phyloP scores from a whole-genome alignment of 1,140 invertebrate genomes.

The Calliphora vicina region DNA sequence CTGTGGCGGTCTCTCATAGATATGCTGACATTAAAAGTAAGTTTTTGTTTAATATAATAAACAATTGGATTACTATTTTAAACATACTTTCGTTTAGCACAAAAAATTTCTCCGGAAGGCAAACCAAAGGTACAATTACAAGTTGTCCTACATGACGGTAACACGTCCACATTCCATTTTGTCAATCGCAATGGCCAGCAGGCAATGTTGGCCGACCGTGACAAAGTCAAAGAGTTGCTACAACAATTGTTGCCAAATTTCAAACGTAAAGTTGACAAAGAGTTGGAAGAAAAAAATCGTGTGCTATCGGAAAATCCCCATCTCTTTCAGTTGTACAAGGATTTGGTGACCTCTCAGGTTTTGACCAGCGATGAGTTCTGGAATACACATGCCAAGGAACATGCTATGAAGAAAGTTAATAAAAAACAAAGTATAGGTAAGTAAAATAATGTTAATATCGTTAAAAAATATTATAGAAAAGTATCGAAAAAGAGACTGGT shows the following conservation, averaged over 20 bases:
- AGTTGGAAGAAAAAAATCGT: slow-evolving; percentile 88
- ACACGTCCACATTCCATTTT: slow-evolving; percentile 98
- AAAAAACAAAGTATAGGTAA: slow-evolving; percentile 84
- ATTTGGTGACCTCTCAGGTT: slow-evolving; percentile 93
- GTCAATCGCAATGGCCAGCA: slow-evolving; percentile 84
- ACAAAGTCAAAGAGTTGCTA: slow-evolving; percentile 92
- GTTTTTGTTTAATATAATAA: slow-evolving; percentile 47
- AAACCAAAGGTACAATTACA: slow-evolving; percentile 99
- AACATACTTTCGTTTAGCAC: slow-evolving; percentile 74
- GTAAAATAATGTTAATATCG: slow-evolving; percentile 40
- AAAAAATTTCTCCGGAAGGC: slow-evolving; percentile 98
- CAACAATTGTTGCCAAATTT: slow-evolving; percentile 95
- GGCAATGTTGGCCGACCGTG: slow-evolving; percentile 87
- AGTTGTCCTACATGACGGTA: slow-evolving; percentile 92
- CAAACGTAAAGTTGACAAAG: slow-evolving; percentile 91
- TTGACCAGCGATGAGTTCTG: slow-evolving; percentile 97
- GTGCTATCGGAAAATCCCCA: slow-evolving; percentile 85
- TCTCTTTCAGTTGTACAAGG: slow-evolving; percentile 86
- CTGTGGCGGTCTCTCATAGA: slow-evolving; percentile 89
- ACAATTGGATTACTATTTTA: too few species aligned
- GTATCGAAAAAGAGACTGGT: too few species aligned
- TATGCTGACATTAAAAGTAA: slow-evolving; percentile 97
- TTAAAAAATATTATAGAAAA: too few species aligned
- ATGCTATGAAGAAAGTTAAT: slow-evolving; percentile 76
- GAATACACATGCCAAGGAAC: slow-evolving; percentile 84